A percentile compares a stretch with the other conserved stretches of the same genome.
Evolutionary conservation across 2,797 vertebrate species (phyloP).

Genomic region (Babyrousa celebensis): DNA sequence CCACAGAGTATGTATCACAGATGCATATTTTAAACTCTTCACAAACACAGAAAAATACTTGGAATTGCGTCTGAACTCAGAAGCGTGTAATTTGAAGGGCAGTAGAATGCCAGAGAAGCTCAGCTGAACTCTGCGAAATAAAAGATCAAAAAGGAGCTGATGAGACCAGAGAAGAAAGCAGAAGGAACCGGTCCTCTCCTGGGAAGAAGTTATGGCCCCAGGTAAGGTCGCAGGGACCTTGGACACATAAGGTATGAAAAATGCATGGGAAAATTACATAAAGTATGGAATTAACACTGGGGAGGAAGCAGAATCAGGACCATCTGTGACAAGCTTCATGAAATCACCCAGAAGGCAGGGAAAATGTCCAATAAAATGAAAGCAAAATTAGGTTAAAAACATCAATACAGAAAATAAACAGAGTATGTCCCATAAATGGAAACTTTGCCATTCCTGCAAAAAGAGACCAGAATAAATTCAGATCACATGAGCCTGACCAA

Average conservation of each 20-base stretch:
- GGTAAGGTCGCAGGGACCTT: accelerated
- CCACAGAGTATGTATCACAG: not conserved
- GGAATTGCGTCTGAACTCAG: not conserved
- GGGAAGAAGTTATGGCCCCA: accelerated
- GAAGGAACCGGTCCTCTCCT: accelerated
- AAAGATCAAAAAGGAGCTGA: too few relatives aligned
- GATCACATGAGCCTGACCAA: not conserved
- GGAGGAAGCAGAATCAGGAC: not conserved
- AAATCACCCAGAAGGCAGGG: not conserved
- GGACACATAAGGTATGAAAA: not conserved
- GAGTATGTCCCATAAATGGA: not conserved
- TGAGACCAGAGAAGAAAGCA: too few relatives aligned
- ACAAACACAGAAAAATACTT: not conserved
- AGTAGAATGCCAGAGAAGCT: not conserved
- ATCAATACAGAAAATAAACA: not conserved
- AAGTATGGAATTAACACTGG: not conserved
- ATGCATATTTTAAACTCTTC: not conserved
- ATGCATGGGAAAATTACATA: not conserved
- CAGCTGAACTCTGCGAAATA: not conserved
- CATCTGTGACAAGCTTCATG: not conserved
- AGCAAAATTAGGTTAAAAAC: not conserved
- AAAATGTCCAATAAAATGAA: not conserved
- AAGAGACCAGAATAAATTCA: not conserved
- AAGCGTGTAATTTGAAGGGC: not conserved
- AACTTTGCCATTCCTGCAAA: not conserved